These are phyloP conservation scores for Sesamia inferens DNA, from an alignment of 2,888 invertebrate species.

Conservation along the genomic window DNA sequence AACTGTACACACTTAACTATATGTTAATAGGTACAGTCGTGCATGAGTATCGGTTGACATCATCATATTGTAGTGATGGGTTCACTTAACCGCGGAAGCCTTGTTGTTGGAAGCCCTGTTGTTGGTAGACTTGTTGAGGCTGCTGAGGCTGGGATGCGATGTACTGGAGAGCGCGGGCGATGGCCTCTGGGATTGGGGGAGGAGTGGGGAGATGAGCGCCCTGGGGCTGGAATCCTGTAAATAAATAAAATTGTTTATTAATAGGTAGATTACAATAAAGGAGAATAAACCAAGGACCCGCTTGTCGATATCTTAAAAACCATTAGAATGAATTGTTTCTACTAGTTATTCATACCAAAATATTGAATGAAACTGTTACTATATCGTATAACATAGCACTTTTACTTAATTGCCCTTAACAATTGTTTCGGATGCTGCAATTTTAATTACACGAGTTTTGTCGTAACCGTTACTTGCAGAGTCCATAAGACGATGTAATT, in stretches of 20 bases:
- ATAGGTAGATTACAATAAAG: background rate
- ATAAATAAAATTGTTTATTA: constrained; percentile 27
- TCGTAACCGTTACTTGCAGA: constrained; percentile 24
- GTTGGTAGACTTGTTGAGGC: constrained; percentile 68
- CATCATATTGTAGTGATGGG: constrained; percentile 25
- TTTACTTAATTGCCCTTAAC: constrained; percentile 27
- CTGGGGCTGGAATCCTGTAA: constrained; percentile 90
- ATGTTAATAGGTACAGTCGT: constrained; percentile 64
- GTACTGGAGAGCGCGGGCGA: constrained; percentile 87
- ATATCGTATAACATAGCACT: background rate
- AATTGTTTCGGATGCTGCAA: constrained; percentile 13
- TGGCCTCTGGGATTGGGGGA: constrained; percentile 91
- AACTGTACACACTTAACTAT: constrained; percentile 61
- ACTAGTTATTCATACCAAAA: background rate
- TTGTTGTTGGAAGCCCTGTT: constrained; percentile 60
- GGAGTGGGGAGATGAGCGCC: constrained; percentile 91
- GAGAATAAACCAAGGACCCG: background rate
- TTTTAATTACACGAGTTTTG: constrained; percentile 22
- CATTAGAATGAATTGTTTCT: constrained; percentile 3
- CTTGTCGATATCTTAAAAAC: background rate
- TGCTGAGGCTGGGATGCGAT: constrained; percentile 75
- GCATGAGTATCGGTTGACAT: constrained; percentile 62
- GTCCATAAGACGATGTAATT: constrained; percentile 34
- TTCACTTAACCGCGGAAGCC: constrained; percentile 78
- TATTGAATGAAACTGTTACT: constrained; percentile 19